A percentile compares a stretch with the other conserved stretches of the same genome.
These are phyloP conservation scores for Latrodectus elegans DNA, from an alignment of 2,888 invertebrate genomes.

Conservation along the genomic window DNA sequence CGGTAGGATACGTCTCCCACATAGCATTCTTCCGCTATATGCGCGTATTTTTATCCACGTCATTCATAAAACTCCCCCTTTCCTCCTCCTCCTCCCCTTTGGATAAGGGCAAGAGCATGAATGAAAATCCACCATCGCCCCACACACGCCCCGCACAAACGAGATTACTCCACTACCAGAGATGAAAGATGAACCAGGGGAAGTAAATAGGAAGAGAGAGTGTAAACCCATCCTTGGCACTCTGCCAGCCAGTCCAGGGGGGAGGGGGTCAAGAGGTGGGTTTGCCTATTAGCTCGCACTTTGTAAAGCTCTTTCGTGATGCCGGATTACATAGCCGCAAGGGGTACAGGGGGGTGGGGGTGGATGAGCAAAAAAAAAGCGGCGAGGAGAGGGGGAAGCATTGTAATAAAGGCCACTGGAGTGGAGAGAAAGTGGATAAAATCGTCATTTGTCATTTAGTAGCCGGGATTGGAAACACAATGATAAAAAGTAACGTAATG, in stretches of 20 bases:
- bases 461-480: background rate
- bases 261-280: constrained; percentile 19
- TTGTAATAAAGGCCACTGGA: background rate
- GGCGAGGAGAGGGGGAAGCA: background rate
- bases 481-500: background rate
- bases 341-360: background rate
- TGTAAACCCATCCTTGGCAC: constrained; percentile 20
- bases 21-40: too few species aligned
- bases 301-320: background rate
- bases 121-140: constrained; percentile 10
- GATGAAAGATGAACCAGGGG: background rate
- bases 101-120: constrained; percentile 21
- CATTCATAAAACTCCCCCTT: background rate
- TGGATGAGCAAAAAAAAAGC: constrained; percentile 4
- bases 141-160: background rate
- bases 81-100: background rate
- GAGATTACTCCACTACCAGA: constrained; percentile 7
- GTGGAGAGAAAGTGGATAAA: background rate
- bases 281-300: constrained; percentile 19
- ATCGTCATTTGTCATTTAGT: constrained; percentile 2
- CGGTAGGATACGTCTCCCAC: too few species aligned
- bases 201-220: background rate
- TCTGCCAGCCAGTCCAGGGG: constrained; percentile 24
- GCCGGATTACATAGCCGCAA: constrained; percentile 10
- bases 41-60: background rate